Percentiles rank a stretch among this genome's conserved stretches.
Evolutionary conservation across 1,140 invertebrate genomes (phyloP).

Genomic region (Meteorus sp.): DNA sequence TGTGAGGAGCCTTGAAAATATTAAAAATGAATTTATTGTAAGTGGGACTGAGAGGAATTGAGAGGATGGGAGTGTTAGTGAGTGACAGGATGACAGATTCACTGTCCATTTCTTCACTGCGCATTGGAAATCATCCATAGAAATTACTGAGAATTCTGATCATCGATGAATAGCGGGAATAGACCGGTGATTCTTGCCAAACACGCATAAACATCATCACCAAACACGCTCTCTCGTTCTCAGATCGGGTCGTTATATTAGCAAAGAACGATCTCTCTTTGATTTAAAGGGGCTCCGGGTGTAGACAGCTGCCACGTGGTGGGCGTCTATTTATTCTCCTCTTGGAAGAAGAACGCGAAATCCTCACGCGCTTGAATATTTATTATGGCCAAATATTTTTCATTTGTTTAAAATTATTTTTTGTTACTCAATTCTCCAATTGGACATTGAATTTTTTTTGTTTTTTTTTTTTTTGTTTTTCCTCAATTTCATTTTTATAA

Average conservation of each 20-base stretch:
- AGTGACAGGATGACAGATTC: no score
- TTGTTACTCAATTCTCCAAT: background rate
- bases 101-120: slow-evolving; percentile 1
- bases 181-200: background rate
- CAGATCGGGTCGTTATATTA: slow-evolving; percentile 19
- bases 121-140: background rate
- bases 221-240: slow-evolving; percentile 12
- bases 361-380: slow-evolving; percentile 30
- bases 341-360: slow-evolving; percentile 32
- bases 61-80: no score
- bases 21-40: no score
- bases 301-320: slow-evolving; percentile 36
- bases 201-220: background rate
- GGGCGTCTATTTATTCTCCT: slow-evolving; percentile 36
- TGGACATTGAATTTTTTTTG: no score
- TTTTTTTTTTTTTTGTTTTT: background rate
- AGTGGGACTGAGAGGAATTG: no score
- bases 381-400: slow-evolving; percentile 18
- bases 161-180: slow-evolving; percentile 25
- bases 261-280: slow-evolving; percentile 33
- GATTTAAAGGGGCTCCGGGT: slow-evolving; percentile 33
- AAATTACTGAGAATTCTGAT: slow-evolving; percentile 18
- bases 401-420: no score
- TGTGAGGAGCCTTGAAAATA: no score
- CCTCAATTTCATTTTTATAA: background rate